These are phyloP conservation scores for Muscicapa adusta DNA, from an alignment of 2,113 vertebrate genomes.

Conservation along the genomic window DNA sequence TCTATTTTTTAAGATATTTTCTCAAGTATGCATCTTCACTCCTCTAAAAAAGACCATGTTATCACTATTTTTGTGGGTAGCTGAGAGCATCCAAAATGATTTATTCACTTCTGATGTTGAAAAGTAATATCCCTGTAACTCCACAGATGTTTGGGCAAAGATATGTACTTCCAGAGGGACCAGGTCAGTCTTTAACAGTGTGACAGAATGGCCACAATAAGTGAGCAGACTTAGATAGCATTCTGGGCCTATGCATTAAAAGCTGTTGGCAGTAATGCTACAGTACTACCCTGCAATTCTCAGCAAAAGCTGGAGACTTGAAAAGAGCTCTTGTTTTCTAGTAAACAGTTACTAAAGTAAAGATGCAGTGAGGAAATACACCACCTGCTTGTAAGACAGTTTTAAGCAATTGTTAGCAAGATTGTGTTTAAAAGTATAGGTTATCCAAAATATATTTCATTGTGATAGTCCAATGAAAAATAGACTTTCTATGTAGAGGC, in stretches of 20 bases:
- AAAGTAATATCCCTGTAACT: not conserved
- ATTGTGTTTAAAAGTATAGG: not conserved
- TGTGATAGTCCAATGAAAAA: not conserved
- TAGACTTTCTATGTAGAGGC: not conserved
- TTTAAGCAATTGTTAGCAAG: not conserved
- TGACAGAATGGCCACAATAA: not conserved
- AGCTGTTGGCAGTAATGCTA: not conserved
- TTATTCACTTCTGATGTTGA: not conserved
- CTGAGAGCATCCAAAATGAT: not conserved
- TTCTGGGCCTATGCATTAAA: not conserved
- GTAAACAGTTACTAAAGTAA: not conserved
- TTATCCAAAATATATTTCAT: not conserved
- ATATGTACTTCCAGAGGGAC: not conserved
- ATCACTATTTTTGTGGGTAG: not conserved
- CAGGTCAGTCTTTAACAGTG: not conserved
- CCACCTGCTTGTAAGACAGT: not conserved
- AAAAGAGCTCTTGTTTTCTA: not conserved
- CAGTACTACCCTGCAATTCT: not conserved
- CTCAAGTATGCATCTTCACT: not conserved
- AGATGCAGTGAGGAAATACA: not conserved
- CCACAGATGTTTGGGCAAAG: not conserved
- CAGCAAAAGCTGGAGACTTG: not conserved
- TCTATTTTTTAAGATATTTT: not conserved
- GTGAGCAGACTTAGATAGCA: fast-evolving
- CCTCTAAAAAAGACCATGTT: not conserved